Evolutionary conservation across 2,113 vertebrate genomes (phyloP).

Genomic region (Apteryx owenii): DNA sequence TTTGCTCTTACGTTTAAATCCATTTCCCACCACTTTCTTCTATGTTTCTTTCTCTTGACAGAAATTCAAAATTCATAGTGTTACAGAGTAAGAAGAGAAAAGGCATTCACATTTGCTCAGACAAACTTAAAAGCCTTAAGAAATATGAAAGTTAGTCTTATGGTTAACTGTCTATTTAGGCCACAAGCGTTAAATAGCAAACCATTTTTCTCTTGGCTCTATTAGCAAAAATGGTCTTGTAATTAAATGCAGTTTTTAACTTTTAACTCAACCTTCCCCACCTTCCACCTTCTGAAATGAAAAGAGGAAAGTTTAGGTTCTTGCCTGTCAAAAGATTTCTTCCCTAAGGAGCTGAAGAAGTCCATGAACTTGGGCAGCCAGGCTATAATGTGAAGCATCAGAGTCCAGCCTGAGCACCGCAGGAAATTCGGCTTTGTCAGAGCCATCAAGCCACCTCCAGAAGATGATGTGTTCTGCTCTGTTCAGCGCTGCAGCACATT

Average conservation of each 20-base stretch:
- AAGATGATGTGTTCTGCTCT: too few species aligned
- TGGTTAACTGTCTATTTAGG: not conserved
- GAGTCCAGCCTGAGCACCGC: too few species aligned
- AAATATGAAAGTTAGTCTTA: not conserved
- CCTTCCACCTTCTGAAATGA: not conserved
- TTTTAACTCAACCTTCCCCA: not conserved
- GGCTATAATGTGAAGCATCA: too few species aligned
- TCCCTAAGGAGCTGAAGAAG: not conserved
- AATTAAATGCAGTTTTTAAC: not conserved
- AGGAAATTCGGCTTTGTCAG: too few species aligned
- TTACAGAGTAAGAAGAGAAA: not conserved
- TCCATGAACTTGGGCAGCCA: not conserved
- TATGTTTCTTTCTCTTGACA: not conserved
- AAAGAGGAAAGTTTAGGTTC: not conserved
- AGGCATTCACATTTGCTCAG: not conserved
- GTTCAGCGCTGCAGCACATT: too few species aligned
- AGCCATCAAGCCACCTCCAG: too few species aligned
- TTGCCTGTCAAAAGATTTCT: not conserved
- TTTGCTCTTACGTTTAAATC: not conserved
- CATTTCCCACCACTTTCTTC: not conserved
- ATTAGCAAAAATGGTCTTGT: not conserved
- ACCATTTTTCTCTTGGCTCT: not conserved
- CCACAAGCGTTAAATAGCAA: not conserved
- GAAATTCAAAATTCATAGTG: not conserved
- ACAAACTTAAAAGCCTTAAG: not conserved